Evolutionary conservation across 1,140 invertebrate species (phyloP).

Genomic region (Heliconius hermathena): DNA sequence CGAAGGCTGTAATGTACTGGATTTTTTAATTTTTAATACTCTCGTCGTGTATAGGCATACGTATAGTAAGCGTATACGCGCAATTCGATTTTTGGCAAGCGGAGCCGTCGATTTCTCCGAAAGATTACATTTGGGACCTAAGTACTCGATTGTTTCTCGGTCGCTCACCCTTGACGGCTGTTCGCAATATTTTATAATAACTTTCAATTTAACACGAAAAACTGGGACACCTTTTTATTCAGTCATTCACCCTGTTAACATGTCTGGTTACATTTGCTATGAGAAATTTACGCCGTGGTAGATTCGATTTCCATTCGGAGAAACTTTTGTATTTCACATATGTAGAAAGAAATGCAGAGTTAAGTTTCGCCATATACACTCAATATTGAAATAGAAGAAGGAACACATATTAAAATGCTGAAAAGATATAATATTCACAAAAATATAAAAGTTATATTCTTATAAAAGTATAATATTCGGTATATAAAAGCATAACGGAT

Average conservation of each 20-base stretch:
- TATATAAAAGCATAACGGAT: background rate
- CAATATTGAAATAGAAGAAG: background rate
- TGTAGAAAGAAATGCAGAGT: too few relatives aligned
- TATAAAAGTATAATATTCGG: background rate
- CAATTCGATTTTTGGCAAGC: slow-evolving; percentile 71
- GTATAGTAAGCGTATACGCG: slow-evolving; percentile 26
- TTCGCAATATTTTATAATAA: slow-evolving; percentile 63
- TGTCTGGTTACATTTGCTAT: background rate
- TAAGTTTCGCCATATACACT: too few relatives aligned
- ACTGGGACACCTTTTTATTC: slow-evolving; percentile 50
- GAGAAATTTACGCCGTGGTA: background rate
- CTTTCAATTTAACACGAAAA: slow-evolving; percentile 57
- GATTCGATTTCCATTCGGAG: background rate
- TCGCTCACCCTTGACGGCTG: slow-evolving; percentile 62
- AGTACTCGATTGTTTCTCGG: slow-evolving; percentile 78
- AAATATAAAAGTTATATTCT: background rate
- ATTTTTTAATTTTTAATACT: background rate
- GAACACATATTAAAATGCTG: background rate
- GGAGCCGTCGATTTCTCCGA: slow-evolving; percentile 68
- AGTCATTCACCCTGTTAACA: slow-evolving; percentile 31
- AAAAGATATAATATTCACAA: background rate
- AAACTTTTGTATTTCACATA: too few relatives aligned
- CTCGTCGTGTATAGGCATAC: background rate
- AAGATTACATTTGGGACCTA: slow-evolving; percentile 74
- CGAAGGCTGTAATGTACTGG: background rate